Percentiles rank a stretch among this genome's conserved stretches.
Evolutionary conservation across 2,797 vertebrate species (phyloP).

Genomic region (Lithobates sylvaticus): DNA sequence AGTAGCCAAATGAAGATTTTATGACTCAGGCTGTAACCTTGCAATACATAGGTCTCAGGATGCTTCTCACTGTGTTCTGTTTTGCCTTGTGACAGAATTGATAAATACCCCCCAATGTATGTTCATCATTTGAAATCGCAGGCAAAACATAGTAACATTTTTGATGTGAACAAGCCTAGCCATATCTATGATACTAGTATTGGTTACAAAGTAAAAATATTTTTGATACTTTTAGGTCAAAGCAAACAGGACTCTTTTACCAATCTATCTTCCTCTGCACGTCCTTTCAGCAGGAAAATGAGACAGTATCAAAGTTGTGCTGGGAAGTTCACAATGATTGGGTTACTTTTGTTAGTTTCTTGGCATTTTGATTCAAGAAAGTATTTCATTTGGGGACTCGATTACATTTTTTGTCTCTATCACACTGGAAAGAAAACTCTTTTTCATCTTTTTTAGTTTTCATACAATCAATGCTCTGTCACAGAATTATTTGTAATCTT

Average conservation of each 20-base stretch:
- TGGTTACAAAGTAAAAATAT: not conserved
- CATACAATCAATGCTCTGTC: not conserved
- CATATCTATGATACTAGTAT: no score
- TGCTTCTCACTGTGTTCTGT: no score
- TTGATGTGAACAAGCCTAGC: no score
- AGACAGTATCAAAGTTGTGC: not conserved
- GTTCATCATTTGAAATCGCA: no score
- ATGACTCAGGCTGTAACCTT: no score
- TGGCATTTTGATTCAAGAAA: not conserved
- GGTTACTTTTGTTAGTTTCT: not conserved
- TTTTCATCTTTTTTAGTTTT: conserved; percentile 24
- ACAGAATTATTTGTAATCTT: not conserved
- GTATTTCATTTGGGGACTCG: conserved; percentile 15
- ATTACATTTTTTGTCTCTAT: conserved; percentile 3
- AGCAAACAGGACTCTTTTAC: not conserved
- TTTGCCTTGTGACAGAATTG: no score
- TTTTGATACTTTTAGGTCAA: not conserved
- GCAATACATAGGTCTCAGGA: no score
- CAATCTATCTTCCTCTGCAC: not conserved
- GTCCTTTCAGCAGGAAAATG: not conserved
- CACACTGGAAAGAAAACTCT: not conserved
- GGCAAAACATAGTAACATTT: no score
- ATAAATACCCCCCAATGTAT: no score
- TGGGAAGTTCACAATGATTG: not conserved
- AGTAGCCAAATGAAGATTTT: no score